A percentile compares a stretch with the other conserved stretches of the same genome.
phyloP scores from a whole-genome alignment of 2,113 vertebrate genomes.

The Odocoileus virginianus region DNA sequence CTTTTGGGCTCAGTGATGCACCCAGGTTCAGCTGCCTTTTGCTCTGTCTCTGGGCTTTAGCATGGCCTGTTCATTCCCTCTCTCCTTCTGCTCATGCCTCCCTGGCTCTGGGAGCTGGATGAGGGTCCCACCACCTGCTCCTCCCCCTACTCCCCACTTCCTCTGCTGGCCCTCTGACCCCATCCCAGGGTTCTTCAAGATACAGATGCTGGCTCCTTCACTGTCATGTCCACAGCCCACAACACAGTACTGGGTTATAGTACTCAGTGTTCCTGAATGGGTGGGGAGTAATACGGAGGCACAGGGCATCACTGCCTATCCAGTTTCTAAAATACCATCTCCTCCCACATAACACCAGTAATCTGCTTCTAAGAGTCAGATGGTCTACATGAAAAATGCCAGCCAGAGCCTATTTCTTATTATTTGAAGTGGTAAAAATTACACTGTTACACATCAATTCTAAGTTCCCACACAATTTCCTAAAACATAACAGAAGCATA shows the following conservation, averaged over 20 bases:
- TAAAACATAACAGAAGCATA: background rate
- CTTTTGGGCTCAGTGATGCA: background rate
- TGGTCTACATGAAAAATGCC: background rate
- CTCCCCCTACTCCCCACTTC: fast-evolving
- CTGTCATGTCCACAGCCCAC: background rate
- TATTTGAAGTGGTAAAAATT: slow-evolving; percentile 41
- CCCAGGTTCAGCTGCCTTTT: background rate
- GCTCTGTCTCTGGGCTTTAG: background rate
- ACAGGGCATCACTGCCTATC: background rate
- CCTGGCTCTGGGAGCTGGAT: background rate
- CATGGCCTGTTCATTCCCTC: fast-evolving
- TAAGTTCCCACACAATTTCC: slow-evolving; percentile 24
- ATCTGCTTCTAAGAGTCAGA: background rate
- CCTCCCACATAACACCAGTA: background rate
- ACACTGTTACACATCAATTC: background rate
- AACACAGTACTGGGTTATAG: background rate
- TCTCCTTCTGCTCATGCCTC: background rate
- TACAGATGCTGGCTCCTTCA: background rate
- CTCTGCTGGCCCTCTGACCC: background rate
- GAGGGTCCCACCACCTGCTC: background rate
- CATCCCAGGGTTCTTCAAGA: background rate
- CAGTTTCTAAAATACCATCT: slow-evolving; percentile 9
- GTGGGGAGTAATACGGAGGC: background rate
- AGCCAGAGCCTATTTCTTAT: background rate
- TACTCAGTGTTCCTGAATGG: background rate